Conservation (phyloP, 2,113 vertebrate species). For the Crotalus tigris region DNA sequence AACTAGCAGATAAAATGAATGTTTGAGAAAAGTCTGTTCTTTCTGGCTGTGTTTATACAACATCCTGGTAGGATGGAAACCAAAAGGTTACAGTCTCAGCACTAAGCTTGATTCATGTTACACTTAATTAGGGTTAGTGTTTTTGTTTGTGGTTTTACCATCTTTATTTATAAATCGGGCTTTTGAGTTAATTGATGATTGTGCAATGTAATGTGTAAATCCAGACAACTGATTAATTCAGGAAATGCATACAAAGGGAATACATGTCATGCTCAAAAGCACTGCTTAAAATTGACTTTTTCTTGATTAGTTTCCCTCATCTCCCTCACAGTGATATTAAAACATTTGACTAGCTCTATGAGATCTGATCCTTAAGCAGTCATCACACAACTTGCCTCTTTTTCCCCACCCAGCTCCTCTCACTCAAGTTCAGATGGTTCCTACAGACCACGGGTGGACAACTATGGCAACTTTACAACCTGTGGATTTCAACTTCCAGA, state of each 20-base stretch:
- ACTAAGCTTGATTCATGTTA: not conserved
- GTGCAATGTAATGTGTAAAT: not conserved
- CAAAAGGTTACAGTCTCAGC: not conserved
- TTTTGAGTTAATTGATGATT: not conserved
- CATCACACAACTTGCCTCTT: not conserved
- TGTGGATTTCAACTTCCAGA: no score
- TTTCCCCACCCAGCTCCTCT: not conserved
- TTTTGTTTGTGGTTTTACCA: not conserved
- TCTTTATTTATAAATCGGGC: not conserved
- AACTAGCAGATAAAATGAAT: no score
- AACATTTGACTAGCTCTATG: not conserved
- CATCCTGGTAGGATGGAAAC: not conserved
- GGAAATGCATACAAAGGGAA: not conserved
- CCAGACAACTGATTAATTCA: not conserved
- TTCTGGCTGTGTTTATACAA: no score
- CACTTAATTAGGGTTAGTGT: not conserved
- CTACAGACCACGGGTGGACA: not conserved
- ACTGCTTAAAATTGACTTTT: not conserved
- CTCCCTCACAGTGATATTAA: not conserved
- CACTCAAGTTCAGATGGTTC: not conserved
- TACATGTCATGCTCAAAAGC: not conserved
- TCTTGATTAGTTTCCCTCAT: not conserved
- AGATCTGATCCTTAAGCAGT: not conserved
- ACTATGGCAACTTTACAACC: not conserved
- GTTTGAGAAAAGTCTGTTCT: no score